Percentiles rank a stretch among this genome's conserved stretches.
Evolutionary conservation across 2,113 vertebrate genomes (phyloP).

Genomic region (Hemiscyllium ocellatum): DNA sequence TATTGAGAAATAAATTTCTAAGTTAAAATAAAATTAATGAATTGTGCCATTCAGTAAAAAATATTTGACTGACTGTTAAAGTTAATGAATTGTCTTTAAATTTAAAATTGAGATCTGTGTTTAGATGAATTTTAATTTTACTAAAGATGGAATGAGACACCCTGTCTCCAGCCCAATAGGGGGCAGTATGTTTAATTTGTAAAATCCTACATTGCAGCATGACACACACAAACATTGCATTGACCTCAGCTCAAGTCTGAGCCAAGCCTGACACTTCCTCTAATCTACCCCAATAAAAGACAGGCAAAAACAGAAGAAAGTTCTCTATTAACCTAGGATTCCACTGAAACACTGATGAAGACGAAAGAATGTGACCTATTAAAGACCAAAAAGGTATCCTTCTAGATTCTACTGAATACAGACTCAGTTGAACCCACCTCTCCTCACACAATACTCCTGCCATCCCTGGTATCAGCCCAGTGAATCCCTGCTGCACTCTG

Average conservation of each 20-base stretch:
- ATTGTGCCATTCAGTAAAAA: background rate
- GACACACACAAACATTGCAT: background rate
- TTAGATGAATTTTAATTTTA: background rate
- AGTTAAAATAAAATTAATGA: background rate
- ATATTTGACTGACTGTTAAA: background rate
- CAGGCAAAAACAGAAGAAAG: background rate
- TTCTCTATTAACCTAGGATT: background rate
- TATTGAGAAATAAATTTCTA: background rate
- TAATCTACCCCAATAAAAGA: background rate
- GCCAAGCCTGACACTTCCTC: background rate
- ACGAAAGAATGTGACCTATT: background rate
- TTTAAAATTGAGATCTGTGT: background rate
- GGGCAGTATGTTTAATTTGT: background rate
- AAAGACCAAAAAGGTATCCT: no score
- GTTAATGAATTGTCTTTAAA: background rate
- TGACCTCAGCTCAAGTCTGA: background rate
- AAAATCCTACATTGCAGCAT: background rate
- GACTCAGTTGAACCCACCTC: no score
- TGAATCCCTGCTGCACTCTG: no score
- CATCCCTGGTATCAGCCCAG: no score
- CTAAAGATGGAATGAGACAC: background rate
- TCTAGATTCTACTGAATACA: no score
- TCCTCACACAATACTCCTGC: no score
- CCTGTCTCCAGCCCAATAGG: background rate
- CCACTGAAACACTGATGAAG: background rate